Evolutionary conservation across 2,113 vertebrate species (phyloP).

Genomic region (Caranx ignobilis): DNA sequence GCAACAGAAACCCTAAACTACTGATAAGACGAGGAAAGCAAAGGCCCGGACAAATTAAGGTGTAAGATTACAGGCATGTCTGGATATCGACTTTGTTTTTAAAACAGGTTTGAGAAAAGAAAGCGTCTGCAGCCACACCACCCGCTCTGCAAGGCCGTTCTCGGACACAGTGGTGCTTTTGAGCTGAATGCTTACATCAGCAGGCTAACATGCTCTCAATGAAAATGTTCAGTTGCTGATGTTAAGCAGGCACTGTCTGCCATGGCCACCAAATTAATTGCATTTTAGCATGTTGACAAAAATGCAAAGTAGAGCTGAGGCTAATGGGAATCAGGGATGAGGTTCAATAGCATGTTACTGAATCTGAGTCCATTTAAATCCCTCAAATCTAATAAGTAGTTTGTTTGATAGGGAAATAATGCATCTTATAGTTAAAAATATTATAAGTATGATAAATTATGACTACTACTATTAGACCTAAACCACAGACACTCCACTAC

Average conservation of each 20-base stretch:
- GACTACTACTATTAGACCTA: background rate
- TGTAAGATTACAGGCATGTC: background rate
- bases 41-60: background rate
- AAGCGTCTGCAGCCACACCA: background rate
- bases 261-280: background rate
- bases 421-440: background rate
- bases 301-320: background rate
- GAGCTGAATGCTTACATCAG: background rate
- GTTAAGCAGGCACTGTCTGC: background rate
- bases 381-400: too few species aligned
- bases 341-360: background rate
- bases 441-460: too few species aligned
- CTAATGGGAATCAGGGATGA: background rate
- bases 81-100: background rate
- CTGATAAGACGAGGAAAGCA: constrained; percentile 19
- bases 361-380: background rate
- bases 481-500: background rate
- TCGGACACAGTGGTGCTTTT: background rate
- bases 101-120: background rate
- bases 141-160: background rate
- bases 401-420: background rate
- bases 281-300: background rate
- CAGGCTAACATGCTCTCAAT: background rate
- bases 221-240: background rate
- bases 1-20: constrained; percentile 13